A percentile compares a stretch with the other conserved stretches of the same genome.
These are phyloP conservation scores for Meles meles DNA, from an alignment of 2,113 vertebrate species.

Conservation along the genomic window DNA sequence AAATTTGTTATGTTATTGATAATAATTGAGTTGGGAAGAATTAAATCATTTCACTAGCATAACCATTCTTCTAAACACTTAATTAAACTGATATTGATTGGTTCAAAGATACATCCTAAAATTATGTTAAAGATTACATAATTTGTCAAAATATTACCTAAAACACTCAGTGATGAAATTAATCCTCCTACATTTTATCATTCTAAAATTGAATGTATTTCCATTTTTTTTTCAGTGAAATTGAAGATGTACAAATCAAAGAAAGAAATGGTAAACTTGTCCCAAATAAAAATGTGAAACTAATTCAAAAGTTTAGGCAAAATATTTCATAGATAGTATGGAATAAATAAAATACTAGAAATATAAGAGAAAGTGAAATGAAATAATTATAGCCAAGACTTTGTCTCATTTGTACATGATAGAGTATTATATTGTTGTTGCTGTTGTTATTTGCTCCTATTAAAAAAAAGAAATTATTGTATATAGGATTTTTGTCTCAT, in stretches of 20 bases:
- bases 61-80: constrained; percentile 3
- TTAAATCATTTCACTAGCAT: constrained; percentile 24
- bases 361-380: neutral
- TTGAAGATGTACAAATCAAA: constrained; percentile 1
- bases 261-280: neutral
- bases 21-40: constrained; percentile 65
- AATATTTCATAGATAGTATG: neutral
- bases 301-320: constrained; percentile 13
- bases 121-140: neutral
- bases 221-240: constrained; percentile 10
- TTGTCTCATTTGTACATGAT: neutral
- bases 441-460: neutral
- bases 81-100: constrained; percentile 36
- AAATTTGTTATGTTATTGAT: constrained; percentile 3
- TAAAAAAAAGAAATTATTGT: neutral
- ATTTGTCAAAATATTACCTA: constrained; percentile 60
- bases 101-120: constrained; percentile 37
- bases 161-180: neutral
- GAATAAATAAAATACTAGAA: neutral
- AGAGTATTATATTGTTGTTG: neutral
- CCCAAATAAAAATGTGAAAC: neutral
- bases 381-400: neutral
- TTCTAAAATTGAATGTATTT: constrained; percentile 34
- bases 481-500: neutral
- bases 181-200: neutral